These are phyloP conservation scores for Scylla paramamosain DNA, from an alignment of 1,140 invertebrate species.

Conservation along the genomic window DNA sequence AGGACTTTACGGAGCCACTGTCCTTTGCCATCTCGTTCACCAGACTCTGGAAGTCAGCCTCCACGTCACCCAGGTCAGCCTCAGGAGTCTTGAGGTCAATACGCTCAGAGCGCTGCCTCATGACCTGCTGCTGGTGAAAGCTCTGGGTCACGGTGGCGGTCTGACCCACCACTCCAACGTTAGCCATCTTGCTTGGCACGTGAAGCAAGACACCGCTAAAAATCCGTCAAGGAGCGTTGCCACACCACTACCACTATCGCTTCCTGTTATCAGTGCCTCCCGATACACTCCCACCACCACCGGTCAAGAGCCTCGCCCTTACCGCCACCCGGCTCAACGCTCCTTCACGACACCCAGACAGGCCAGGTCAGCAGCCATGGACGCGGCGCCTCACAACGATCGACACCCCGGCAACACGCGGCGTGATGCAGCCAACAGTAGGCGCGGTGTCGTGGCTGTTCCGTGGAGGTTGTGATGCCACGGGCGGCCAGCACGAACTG, in stretches of 20 bases:
- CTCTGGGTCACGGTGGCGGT: conserved; percentile 73
- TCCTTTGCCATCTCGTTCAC: conserved; percentile 77
- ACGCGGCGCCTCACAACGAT: conserved; percentile 37
- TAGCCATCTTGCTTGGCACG: conserved; percentile 70
- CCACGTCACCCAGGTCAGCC: conserved; percentile 76
- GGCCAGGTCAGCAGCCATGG: conserved; percentile 35
- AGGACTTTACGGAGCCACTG: conserved; percentile 55
- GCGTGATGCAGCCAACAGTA: neutral
- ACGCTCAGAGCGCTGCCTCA: conserved; percentile 70
- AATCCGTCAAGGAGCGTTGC: conserved; percentile 22
- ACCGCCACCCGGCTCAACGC: conserved; percentile 34
- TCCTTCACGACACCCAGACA: conserved; percentile 32
- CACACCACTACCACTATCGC: conserved; percentile 44
- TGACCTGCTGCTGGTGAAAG: conserved; percentile 72
- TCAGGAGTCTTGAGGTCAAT: conserved; percentile 76
- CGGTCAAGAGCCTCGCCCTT: conserved; percentile 33
- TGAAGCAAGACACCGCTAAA: conserved; percentile 38
- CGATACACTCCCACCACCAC: conserved; percentile 56
- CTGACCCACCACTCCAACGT: conserved; percentile 70
- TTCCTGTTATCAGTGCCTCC: conserved; percentile 36
- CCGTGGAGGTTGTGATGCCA: conserved; percentile 32
- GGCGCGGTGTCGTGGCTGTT: conserved; percentile 17
- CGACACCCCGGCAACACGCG: neutral
- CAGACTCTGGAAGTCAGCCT: conserved; percentile 76
- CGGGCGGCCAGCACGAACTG: conserved; percentile 69